phyloP scores from a whole-genome alignment of 1,140 invertebrate genomes.

The Drosophila cardini region DNA sequence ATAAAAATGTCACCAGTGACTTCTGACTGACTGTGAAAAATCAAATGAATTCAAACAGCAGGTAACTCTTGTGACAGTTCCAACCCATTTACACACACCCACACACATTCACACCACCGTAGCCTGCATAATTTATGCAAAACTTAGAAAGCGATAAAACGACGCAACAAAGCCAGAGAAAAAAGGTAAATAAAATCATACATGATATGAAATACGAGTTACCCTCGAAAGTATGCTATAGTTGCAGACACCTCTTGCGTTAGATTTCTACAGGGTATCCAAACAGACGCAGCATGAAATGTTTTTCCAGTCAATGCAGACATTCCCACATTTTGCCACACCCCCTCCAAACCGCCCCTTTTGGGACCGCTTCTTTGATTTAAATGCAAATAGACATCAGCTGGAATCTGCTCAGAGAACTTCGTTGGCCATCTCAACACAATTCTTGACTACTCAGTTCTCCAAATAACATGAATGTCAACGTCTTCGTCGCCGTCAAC shows the following conservation, averaged over 20 bases:
- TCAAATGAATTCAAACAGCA: constrained; percentile 76
- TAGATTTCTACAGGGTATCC: constrained; percentile 10
- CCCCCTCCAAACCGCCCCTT: background rate
- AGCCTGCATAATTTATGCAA: constrained; percentile 75
- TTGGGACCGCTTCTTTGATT: constrained; percentile 49
- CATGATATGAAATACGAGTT: constrained; percentile 2
- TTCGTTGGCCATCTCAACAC: constrained; percentile 24
- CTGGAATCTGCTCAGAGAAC: constrained; percentile 18
- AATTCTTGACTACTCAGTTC: constrained; percentile 15
- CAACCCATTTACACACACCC: constrained; percentile 43
- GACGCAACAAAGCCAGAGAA: constrained; percentile 32
- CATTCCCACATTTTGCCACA: background rate
- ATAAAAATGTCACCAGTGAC: constrained; percentile 82
- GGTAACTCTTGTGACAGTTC: constrained; percentile 1
- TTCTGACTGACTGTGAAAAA: constrained; percentile 67
- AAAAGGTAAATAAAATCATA: background rate
- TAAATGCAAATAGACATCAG: constrained; percentile 69
- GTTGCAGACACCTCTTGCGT: background rate
- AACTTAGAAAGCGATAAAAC: constrained; percentile 71
- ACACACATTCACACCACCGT: constrained; percentile 41
- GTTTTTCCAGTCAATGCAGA: constrained; percentile 23
- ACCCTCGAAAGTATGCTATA: constrained; percentile 18
- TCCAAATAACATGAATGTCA: constrained; percentile 21
- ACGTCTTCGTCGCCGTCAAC: constrained; percentile 17
- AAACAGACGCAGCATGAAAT: constrained; percentile 19